Evolutionary conservation across 1,140 invertebrate genomes (phyloP).

Genomic region (Propsilocerus akamusi): DNA sequence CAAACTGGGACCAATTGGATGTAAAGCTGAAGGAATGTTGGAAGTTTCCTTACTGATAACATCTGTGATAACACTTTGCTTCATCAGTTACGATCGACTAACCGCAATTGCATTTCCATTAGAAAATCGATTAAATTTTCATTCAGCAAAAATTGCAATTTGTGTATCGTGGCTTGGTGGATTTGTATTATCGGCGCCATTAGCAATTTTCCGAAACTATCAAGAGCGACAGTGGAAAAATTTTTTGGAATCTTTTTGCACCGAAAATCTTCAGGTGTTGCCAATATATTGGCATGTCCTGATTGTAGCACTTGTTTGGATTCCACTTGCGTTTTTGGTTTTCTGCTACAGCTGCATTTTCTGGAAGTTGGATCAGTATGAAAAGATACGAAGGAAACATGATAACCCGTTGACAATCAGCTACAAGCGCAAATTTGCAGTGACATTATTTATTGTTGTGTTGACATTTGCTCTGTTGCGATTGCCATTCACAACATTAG

Average conservation of each 20-base stretch:
- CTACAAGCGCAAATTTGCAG: slow-evolving; percentile 43
- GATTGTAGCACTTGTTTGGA: slow-evolving; percentile 45
- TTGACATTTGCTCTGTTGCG: slow-evolving; percentile 43
- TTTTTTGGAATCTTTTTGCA: slow-evolving; percentile 46
- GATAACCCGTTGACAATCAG: slow-evolving; percentile 32
- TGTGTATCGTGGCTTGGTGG: slow-evolving; percentile 45
- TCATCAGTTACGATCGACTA: slow-evolving; percentile 65
- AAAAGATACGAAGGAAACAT: slow-evolving; percentile 30
- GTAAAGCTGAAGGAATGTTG: slow-evolving; percentile 45
- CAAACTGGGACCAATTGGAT: slow-evolving; percentile 45
- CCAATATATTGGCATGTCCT: slow-evolving; percentile 56
- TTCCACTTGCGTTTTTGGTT: slow-evolving; percentile 45
- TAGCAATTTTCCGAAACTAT: slow-evolving; percentile 41
- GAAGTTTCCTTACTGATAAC: slow-evolving; percentile 45
- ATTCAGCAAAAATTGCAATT: slow-evolving; percentile 36
- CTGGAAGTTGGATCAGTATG: slow-evolving; percentile 38
- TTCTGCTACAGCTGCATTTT: slow-evolving; percentile 44
- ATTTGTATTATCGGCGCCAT: slow-evolving; percentile 35
- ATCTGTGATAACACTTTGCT: slow-evolving; percentile 55
- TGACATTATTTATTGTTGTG: slow-evolving; percentile 47
- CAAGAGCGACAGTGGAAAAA: slow-evolving; percentile 45
- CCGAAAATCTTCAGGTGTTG: slow-evolving; percentile 36
- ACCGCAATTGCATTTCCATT: slow-evolving; percentile 56
- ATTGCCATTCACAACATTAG: slow-evolving; percentile 43
- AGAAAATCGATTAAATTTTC: slow-evolving; percentile 39